phyloP scores from a whole-genome alignment of 2,113 vertebrate species.

The Scomber scombrus region DNA sequence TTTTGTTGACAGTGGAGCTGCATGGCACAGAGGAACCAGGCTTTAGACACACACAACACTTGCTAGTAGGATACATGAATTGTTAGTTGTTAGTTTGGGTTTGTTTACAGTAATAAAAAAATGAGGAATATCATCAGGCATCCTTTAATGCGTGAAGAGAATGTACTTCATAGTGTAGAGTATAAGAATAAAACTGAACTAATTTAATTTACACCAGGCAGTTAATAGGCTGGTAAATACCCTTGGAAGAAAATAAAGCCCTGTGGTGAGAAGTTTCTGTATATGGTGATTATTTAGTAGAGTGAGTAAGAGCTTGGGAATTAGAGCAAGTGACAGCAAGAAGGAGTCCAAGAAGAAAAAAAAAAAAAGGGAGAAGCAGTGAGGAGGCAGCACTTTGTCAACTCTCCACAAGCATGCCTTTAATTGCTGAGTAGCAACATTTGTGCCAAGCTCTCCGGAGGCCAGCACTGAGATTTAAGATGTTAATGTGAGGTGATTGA shows the following conservation, averaged over 20 bases:
- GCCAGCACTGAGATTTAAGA: conserved; percentile 56
- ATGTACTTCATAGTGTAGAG: too few species aligned
- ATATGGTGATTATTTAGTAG: background rate
- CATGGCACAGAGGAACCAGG: too few species aligned
- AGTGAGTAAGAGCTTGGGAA: conserved; percentile 6
- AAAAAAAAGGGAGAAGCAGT: background rate
- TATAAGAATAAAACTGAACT: too few species aligned
- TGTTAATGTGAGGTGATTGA: conserved; percentile 79
- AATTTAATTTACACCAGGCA: too few species aligned
- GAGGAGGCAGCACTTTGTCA: conserved; percentile 34
- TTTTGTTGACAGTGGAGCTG: too few species aligned
- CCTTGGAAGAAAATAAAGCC: background rate
- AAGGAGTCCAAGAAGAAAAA: background rate
- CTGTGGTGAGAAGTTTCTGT: background rate
- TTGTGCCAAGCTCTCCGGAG: conserved; percentile 56
- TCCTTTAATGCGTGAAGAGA: too few species aligned
- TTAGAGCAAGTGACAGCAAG: conserved; percentile 13
- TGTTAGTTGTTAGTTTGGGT: too few species aligned
- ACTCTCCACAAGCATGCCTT: conserved; percentile 50
- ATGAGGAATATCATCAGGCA: too few species aligned
- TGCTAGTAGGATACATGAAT: too few species aligned
- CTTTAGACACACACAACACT: too few species aligned
- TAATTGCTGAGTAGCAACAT: conserved; percentile 74
- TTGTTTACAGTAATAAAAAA: too few species aligned
- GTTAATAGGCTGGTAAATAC: background rate